Conservation (phyloP, 2,888 invertebrate genomes). For the Oligia strigilis region DNA sequence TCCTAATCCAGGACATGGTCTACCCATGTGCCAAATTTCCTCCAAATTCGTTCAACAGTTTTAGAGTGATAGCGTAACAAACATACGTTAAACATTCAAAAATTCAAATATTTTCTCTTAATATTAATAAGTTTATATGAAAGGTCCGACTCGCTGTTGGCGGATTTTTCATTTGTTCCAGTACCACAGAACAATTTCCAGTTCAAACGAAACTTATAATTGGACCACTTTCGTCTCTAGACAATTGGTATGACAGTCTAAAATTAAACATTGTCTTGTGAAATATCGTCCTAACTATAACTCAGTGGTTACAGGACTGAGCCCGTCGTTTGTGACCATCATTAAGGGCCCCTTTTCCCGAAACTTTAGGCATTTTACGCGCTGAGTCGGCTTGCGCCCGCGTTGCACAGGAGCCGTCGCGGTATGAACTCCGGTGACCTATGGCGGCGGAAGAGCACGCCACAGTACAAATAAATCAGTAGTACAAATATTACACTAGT, state of each 20-base stretch:
- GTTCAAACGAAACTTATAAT: slow-evolving; percentile 17
- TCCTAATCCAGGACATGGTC: background rate
- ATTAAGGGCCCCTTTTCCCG: too few relatives aligned
- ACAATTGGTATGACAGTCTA: slow-evolving; percentile 20
- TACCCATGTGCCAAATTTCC: background rate
- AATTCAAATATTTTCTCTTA: background rate
- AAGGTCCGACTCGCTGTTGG: background rate
- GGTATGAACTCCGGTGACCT: too few relatives aligned
- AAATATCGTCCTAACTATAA: slow-evolving; percentile 45
- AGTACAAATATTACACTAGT: too few relatives aligned
- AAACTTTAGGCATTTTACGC: too few relatives aligned
- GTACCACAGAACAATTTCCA: background rate
- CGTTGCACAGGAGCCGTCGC: too few relatives aligned
- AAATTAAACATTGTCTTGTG: slow-evolving; percentile 50
- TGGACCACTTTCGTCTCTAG: slow-evolving; percentile 5
- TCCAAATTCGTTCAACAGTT: background rate
- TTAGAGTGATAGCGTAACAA: background rate
- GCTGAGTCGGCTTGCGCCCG: too few relatives aligned
- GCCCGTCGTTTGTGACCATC: slow-evolving; percentile 55
- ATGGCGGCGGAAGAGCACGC: too few relatives aligned
- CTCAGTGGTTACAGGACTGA: slow-evolving; percentile 34
- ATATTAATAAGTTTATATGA: background rate
- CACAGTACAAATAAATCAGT: too few relatives aligned
- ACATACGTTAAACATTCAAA: background rate
- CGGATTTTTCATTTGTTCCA: slow-evolving; percentile 5